Percentiles rank a stretch among this genome's conserved stretches.
These are phyloP conservation scores for Galleria mellonella DNA, from an alignment of 1,140 invertebrate species.

Conservation along the genomic window DNA sequence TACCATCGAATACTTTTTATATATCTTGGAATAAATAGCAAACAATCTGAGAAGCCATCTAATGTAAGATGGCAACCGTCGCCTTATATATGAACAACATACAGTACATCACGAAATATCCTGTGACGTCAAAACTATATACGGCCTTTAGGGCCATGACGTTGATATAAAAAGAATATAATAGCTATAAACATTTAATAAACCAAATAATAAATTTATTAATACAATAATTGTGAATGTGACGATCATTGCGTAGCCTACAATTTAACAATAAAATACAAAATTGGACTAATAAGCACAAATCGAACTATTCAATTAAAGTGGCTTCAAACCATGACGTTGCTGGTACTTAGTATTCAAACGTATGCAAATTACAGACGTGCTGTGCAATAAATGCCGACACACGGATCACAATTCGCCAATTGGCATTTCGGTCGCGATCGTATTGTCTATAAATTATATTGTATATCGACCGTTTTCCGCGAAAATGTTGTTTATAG, in stretches of 20 bases:
- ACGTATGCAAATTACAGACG: conserved; percentile 73
- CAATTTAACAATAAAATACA: conserved; percentile 34
- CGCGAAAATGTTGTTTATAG: neutral
- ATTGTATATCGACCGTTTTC: neutral
- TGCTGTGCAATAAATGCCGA: conserved; percentile 73
- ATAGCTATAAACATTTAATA: no score
- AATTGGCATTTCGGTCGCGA: conserved; percentile 66
- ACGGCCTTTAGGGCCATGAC: no score
- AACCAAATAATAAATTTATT: no score
- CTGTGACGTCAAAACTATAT: no score
- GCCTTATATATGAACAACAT: no score
- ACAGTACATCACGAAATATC: no score
- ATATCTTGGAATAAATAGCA: no score
- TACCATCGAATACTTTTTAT: no score
- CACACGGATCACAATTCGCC: conserved; percentile 70
- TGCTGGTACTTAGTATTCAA: conserved; percentile 68
- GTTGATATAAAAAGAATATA: no score
- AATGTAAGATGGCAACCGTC: no score
- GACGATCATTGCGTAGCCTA: neutral
- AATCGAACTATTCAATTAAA: conserved; percentile 72
- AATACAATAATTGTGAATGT: no score
- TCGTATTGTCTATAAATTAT: conserved; percentile 35
- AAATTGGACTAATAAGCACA: conserved; percentile 57
- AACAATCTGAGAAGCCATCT: no score
- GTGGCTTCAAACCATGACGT: conserved; percentile 63